These are phyloP conservation scores for Scaeva pyrastri DNA, from an alignment of 2,888 invertebrate species.

Conservation along the genomic window DNA sequence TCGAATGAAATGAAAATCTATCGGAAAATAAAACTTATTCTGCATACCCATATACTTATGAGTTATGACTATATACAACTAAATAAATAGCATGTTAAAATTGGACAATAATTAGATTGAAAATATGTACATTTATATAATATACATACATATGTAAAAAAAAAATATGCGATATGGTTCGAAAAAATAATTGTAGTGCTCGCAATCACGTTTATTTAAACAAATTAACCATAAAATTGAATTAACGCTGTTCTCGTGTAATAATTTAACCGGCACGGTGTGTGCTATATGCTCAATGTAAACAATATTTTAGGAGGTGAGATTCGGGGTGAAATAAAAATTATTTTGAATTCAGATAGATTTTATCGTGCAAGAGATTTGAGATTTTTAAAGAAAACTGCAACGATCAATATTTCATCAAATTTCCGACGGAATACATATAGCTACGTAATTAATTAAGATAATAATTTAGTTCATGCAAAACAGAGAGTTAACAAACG, in stretches of 20 bases:
- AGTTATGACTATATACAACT: background rate
- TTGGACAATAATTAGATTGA: constrained; percentile 4
- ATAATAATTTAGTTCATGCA: too few relatives aligned
- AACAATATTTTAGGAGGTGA: too few relatives aligned
- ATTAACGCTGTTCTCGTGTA: constrained; percentile 16
- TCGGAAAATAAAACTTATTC: constrained; percentile 1
- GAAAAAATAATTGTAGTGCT: constrained; percentile 1
- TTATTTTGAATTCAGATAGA: too few relatives aligned
- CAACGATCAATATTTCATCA: too few relatives aligned
- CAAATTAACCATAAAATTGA: constrained; percentile 24
- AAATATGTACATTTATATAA: background rate
- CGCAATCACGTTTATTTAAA: constrained; percentile 17
- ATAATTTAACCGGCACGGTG: background rate
- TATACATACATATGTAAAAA: too few relatives aligned
- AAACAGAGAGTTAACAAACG: too few relatives aligned
- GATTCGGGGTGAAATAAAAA: too few relatives aligned
- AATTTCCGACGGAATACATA: too few relatives aligned
- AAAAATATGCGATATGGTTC: background rate
- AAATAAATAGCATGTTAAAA: background rate
- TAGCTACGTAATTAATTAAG: too few relatives aligned
- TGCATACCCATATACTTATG: background rate
- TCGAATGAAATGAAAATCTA: background rate
- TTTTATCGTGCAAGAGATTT: too few relatives aligned
- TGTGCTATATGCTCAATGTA: background rate
- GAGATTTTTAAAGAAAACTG: too few relatives aligned